Percentiles rank a stretch among this genome's conserved stretches.
These are phyloP conservation scores for Tupiocoris notatus DNA, from an alignment of 2,888 invertebrate species.

Conservation along the genomic window DNA sequence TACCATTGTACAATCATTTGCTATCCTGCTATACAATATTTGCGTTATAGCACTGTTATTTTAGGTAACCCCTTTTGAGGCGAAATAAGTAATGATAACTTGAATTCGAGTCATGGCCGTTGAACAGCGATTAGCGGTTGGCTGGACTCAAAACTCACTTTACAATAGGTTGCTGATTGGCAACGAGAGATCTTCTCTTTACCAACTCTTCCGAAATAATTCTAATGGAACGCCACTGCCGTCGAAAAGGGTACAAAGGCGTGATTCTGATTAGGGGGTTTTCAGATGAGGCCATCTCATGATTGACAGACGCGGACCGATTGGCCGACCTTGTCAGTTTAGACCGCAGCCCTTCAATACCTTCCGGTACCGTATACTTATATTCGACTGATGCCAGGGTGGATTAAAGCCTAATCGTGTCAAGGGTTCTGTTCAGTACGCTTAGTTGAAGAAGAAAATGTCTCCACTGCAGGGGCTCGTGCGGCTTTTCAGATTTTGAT, in stretches of 20 bases:
- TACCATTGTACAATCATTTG: too few species aligned
- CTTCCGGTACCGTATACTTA: neutral
- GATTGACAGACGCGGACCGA: slow-evolving; percentile 13
- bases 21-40: too few species aligned
- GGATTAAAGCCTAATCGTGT: neutral
- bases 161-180: slow-evolving; percentile 29
- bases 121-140: neutral
- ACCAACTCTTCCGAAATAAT: slow-evolving; percentile 10
- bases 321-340: slow-evolving; percentile 18
- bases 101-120: too few species aligned
- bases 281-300: slow-evolving; percentile 2
- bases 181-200: neutral
- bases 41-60: too few species aligned
- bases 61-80: too few species aligned
- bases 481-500: neutral
- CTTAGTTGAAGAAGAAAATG: neutral
- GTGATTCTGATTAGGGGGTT: slow-evolving; percentile 2
- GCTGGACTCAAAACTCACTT: slow-evolving; percentile 15
- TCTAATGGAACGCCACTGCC: slow-evolving; percentile 1
- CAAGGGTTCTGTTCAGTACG: neutral
- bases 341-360: neutral
- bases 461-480: neutral
- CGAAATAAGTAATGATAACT: too few species aligned
- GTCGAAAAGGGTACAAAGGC: slow-evolving; percentile 6
- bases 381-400: neutral